Percentiles rank a stretch among this genome's conserved stretches.
phyloP scores from a whole-genome alignment of 2,113 vertebrate genomes.

The Fregetta grallaria region DNA sequence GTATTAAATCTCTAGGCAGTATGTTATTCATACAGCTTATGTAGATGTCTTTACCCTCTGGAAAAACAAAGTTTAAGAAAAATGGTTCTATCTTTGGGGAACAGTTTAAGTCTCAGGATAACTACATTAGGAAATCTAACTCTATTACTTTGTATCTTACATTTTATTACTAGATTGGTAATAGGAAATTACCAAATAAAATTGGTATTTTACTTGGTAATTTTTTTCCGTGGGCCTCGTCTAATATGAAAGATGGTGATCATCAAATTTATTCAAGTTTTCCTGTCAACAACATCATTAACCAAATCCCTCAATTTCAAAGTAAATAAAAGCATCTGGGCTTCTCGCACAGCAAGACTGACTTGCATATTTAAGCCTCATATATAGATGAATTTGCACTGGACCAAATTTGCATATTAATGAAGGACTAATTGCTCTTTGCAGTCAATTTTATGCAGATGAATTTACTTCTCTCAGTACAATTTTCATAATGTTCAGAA shows the following conservation, averaged over 20 bases:
- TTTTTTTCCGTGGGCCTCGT: constrained; percentile 48
- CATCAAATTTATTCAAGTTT: constrained; percentile 75
- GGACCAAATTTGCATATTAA: constrained; percentile 79
- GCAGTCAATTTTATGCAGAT: constrained; percentile 76
- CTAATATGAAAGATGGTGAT: constrained; percentile 71
- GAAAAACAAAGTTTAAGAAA: constrained; percentile 65
- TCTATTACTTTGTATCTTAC: constrained; percentile 64
- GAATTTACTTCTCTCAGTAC: constrained; percentile 72
- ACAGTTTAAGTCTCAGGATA: constrained; percentile 51
- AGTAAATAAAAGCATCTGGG: constrained; percentile 79
- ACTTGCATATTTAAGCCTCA: constrained; percentile 73
- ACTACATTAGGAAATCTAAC: constrained; percentile 50
- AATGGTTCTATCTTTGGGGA: constrained; percentile 61
- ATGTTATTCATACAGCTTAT: constrained; percentile 43
- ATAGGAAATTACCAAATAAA: constrained; percentile 70
- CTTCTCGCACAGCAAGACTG: constrained; percentile 67
- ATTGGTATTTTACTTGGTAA: constrained; percentile 57
- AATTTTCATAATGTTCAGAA: constrained; percentile 68
- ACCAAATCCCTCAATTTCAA: constrained; percentile 74
- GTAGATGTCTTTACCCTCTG: constrained; percentile 59
- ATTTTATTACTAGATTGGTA: constrained; percentile 66
- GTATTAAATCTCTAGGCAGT: constrained; percentile 48
- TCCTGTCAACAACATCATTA: constrained; percentile 77
- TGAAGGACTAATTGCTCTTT: constrained; percentile 79
- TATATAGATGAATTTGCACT: constrained; percentile 72